Percentiles rank a stretch among this genome's conserved stretches.
Conservation (phyloP, 2,888 invertebrate species). For the Patella depressa region DNA sequence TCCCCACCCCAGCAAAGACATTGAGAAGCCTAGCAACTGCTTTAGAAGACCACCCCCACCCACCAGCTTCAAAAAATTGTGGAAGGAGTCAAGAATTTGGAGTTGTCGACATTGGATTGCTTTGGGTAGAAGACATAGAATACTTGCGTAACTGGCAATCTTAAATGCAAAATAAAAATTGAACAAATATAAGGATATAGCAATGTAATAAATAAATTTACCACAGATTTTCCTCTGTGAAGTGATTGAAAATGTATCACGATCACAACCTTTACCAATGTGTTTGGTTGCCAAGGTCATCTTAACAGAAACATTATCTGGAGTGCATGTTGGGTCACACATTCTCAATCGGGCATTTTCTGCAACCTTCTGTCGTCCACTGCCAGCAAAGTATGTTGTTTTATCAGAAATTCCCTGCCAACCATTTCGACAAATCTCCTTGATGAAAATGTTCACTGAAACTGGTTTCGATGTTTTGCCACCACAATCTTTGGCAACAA, state of each 20-base stretch:
- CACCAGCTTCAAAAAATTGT: no score
- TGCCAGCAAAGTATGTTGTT: conserved; percentile 88
- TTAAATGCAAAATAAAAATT: no score
- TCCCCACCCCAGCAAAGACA: no score
- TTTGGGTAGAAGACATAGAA: no score
- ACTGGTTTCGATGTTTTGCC: conserved; percentile 94
- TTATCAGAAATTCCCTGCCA: conserved; percentile 87
- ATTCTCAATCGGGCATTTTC: conserved; percentile 78
- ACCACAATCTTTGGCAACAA: conserved; percentile 95
- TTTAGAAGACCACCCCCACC: no score
- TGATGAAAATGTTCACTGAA: conserved; percentile 95
- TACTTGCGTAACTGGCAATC: no score
- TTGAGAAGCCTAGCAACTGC: no score
- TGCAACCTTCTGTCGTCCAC: conserved; percentile 84
- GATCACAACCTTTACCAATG: conserved; percentile 95
- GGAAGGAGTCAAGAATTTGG: no score
- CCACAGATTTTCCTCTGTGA: conserved; percentile 88
- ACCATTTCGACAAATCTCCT: conserved; percentile 83
- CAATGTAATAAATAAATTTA: conserved; percentile 60
- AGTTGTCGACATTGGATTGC: no score
- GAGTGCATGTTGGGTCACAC: conserved; percentile 72
- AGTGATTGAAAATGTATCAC: conserved; percentile 91
- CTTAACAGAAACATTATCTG: conserved; percentile 71
- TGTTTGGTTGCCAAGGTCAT: conserved; percentile 84
- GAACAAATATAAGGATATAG: no score